Percentiles rank a stretch among this genome's conserved stretches.
These are phyloP conservation scores for Ferdinandea cuprea DNA, from an alignment of 2,888 invertebrate genomes.

Conservation along the genomic window DNA sequence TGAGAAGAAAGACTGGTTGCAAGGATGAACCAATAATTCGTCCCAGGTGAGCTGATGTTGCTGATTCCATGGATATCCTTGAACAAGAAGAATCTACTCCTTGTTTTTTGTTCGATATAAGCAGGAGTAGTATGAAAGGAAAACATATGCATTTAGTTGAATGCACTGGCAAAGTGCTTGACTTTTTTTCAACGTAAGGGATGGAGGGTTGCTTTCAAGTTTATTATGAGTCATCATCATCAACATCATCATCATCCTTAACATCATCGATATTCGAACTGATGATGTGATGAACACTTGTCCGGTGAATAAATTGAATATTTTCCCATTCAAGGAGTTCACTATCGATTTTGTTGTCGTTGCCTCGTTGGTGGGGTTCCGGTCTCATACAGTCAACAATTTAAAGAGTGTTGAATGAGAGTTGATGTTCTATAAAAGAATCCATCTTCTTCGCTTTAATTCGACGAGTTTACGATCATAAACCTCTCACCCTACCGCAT, in stretches of 20 bases:
- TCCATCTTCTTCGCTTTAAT: too few relatives aligned
- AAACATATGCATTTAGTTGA: constrained; percentile 25
- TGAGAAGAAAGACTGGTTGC: constrained; percentile 42
- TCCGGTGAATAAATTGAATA: constrained; percentile 29
- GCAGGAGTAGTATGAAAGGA: background rate
- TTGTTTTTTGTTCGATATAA: constrained; percentile 18
- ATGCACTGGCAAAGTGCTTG: constrained; percentile 36
- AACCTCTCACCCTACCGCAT: too few relatives aligned
- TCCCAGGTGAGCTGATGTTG: constrained; percentile 63
- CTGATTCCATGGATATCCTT: constrained; percentile 46
- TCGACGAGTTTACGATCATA: too few relatives aligned
- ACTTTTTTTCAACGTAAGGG: constrained; percentile 3
- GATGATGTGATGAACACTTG: constrained; percentile 26
- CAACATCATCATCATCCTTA: constrained; percentile 2
- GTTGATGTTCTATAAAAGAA: too few relatives aligned
- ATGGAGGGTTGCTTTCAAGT: background rate
- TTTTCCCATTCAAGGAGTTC: background rate
- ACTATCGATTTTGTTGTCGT: constrained; percentile 8
- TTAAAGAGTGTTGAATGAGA: background rate
- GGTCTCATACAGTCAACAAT: background rate
- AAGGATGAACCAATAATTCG: constrained; percentile 69
- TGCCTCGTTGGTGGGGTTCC: background rate
- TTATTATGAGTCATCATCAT: constrained; percentile 27
- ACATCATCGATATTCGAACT: constrained; percentile 12
- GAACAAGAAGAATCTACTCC: constrained; percentile 8